Base-by-base conservation (phyloP, 2,797 vertebrate species). In the Morelia viridis region DNA sequence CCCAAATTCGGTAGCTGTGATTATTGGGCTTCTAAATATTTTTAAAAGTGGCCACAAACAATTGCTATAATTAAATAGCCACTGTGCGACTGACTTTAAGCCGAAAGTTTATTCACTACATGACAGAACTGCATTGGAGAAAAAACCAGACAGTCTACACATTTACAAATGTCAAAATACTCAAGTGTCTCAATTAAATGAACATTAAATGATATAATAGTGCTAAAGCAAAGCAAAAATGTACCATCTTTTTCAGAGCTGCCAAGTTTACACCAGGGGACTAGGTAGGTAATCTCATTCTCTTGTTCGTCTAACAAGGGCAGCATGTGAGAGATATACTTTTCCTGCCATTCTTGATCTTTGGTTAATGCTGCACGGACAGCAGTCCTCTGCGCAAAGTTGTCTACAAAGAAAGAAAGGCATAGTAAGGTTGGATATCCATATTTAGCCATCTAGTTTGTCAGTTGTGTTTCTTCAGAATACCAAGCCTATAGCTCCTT, bases 231-330 rank as follows among this genome's bases (percentile, higher is more conserved):
- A 35, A 15, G 87, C 84, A 92, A 26, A 91, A 85, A 41, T 98
- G 97, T 97, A 94, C 99, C 98, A 56, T 98, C 97, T 92, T 98
- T 98, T 22, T 97, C 97, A 31, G 98, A 98, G 26, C 76, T 97
- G 93, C 97, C 95, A 83, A 99, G 94, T 12, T 96, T 97, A 95
- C 98, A 98, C 99, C 99, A 99, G 0, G 99, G 99, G 57, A 99
- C 97, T 93, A 99, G 94, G 91, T 99, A 99, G 50, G 97, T 96
- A 92, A 99, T 97, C 95, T 99, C 98, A 91, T 97, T 99, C 90
- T 98, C 97, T 95, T 99, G 98, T 57, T 97, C 97, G 1, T 94
- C 97, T n/a, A 99, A 89, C 96, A 99, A 97, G 5, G 98, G 96
- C 3, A 98, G 96, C 68, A 96, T 97, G 93, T 95, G 97, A 3